These are phyloP conservation scores for Erebia aethiops DNA, from an alignment of 2,888 invertebrate species.

Conservation along the genomic window DNA sequence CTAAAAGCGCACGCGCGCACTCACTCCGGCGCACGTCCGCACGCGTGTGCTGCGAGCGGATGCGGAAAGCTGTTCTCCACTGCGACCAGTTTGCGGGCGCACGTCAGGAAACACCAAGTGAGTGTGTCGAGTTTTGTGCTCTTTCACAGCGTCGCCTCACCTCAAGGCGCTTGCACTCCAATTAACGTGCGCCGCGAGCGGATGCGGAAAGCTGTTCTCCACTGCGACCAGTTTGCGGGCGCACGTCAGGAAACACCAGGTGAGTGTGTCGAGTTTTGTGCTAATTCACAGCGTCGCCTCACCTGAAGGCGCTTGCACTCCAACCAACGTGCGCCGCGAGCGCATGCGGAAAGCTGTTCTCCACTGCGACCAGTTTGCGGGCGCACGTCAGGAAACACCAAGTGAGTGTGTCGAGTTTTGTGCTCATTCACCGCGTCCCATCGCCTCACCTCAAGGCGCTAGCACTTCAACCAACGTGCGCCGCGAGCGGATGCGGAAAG, in stretches of 20 bases:
- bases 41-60: conserved; percentile 86
- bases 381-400: conserved; percentile 91
- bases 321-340: conserved; percentile 81
- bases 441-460: conserved; percentile 86
- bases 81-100: conserved; percentile 91
- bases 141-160: conserved; percentile 50
- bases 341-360: conserved; percentile 90
- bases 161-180: conserved; percentile 87
- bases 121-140: conserved; percentile 34
- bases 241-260: conserved; percentile 89
- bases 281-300: background rate
- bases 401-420: conserved; percentile 40
- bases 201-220: background rate
- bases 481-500: background rate
- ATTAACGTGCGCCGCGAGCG: background rate
- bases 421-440: conserved; percentile 50
- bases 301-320: too few species aligned
- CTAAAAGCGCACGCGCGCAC: conserved; percentile 94
- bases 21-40: conserved; percentile 92
- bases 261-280: conserved; percentile 35
- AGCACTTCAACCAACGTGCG: conserved; percentile 47
- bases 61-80: conserved; percentile 92
- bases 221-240: conserved; percentile 88
- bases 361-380: conserved; percentile 92
- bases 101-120: conserved; percentile 87